Evolutionary conservation across 2,888 invertebrate species (phyloP).

Genomic region (Drosophila greeni): DNA sequence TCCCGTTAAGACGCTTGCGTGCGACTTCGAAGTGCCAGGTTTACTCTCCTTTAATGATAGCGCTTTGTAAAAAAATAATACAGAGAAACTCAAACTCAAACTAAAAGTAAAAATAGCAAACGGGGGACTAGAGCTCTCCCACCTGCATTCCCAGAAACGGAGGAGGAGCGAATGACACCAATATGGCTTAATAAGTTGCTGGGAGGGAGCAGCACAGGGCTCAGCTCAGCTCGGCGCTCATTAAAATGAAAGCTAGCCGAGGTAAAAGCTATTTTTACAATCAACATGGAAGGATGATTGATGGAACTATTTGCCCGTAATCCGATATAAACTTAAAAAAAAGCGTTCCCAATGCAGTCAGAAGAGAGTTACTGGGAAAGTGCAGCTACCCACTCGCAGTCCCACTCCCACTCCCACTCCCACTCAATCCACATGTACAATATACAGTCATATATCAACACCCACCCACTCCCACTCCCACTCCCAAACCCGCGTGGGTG

Average conservation of each 20-base stretch:
- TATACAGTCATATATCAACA: constrained; percentile 4
- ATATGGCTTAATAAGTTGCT: constrained; percentile 8
- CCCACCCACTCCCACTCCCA: not conserved
- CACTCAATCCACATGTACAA: not conserved
- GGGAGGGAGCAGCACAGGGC: not conserved
- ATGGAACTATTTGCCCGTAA: constrained; percentile 14
- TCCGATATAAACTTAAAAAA: constrained; percentile 11
- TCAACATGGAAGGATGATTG: constrained; percentile 6
- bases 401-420: not conserved
- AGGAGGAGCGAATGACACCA: constrained; percentile 17
- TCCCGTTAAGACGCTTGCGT: constrained; percentile 13
- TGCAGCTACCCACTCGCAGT: not conserved
- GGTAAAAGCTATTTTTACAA: constrained; percentile 10
- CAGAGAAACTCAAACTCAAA: no score
- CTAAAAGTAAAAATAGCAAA: not conserved
- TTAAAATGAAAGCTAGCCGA: constrained; percentile 10
- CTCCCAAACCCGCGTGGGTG: not conserved
- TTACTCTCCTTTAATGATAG: constrained; percentile 27
- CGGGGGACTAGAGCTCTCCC: not conserved
- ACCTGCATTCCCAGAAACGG: constrained; percentile 9
- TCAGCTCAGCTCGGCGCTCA: no score
- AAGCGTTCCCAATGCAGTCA: constrained; percentile 3
- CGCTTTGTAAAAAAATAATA: no score
- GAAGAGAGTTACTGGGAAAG: not conserved
- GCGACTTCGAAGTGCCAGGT: constrained; percentile 9